Percentiles rank a stretch among this genome's conserved stretches.
These are phyloP conservation scores for Amblyopsis rosae DNA, from an alignment of 2,113 vertebrate species.

Conservation along the genomic window DNA sequence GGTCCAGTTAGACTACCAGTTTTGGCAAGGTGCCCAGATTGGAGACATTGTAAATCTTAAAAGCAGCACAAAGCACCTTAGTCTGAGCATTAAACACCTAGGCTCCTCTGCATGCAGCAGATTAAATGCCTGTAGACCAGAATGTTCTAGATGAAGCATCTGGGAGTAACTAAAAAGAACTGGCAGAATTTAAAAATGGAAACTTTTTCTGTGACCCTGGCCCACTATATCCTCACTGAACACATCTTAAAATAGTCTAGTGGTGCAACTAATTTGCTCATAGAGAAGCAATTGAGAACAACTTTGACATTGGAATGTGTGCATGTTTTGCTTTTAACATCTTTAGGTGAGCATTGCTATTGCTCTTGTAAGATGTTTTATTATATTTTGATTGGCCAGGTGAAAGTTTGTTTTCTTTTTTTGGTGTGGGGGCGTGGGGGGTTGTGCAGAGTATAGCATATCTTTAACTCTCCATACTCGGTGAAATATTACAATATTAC, in stretches of 20 bases:
- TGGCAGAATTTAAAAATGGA: constrained; percentile 14
- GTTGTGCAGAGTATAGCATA: background rate
- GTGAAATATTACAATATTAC: background rate
- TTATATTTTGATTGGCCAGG: too few species aligned
- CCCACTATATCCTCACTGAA: constrained; percentile 2
- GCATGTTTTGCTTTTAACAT: background rate
- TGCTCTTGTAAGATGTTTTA: too few species aligned
- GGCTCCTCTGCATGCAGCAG: constrained; percentile 1
- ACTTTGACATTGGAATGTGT: constrained; percentile 11
- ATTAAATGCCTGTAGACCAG: background rate
- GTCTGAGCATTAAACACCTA: constrained; percentile 1
- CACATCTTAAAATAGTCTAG: background rate
- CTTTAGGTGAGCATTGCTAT: background rate
- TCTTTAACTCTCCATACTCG: constrained; percentile 9
- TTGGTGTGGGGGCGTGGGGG: background rate
- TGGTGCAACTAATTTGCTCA: constrained; percentile 14
- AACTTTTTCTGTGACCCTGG: constrained; percentile 11
- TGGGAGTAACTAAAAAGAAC: constrained; percentile 11
- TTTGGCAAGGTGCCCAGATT: constrained; percentile 7
- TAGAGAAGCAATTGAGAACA: background rate
- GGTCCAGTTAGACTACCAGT: constrained; percentile 52
- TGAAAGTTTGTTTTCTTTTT: background rate
- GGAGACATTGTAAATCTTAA: background rate
- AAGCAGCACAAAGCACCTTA: background rate
- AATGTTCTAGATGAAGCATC: constrained; percentile 19